phyloP scores from a whole-genome alignment of 2,113 vertebrate species.

The Pangasianodon gigas region DNA sequence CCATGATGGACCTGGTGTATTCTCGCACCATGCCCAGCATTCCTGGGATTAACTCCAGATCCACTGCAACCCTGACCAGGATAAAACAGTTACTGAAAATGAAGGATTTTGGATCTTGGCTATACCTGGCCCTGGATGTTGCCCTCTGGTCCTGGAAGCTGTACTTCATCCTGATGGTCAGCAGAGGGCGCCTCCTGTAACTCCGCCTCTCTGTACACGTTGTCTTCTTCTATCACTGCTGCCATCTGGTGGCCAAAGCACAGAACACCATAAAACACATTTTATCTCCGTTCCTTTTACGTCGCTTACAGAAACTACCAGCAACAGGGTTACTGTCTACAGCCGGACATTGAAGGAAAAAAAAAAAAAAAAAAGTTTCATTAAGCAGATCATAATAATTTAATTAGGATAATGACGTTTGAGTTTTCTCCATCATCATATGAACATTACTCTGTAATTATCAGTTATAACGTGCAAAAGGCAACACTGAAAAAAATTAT shows the following conservation, averaged over 20 bases:
- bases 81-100: slow-evolving; percentile 9
- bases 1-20: not conserved
- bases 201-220: slow-evolving; percentile 48
- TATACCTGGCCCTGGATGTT: slow-evolving; percentile 68
- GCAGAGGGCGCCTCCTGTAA: slow-evolving; percentile 40
- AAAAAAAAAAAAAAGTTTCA: not conserved
- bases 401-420: not conserved
- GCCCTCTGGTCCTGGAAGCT: slow-evolving; percentile 58
- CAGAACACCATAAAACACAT: not conserved
- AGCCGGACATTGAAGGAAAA: not conserved
- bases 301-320: not conserved
- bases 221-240: slow-evolving; percentile 58
- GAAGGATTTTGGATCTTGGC: not conserved
- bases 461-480: not conserved
- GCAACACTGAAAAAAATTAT: not conserved
- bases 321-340: not conserved
- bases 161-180: slow-evolving; percentile 56
- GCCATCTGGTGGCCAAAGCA: slow-evolving; percentile 69
- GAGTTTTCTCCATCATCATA: not conserved
- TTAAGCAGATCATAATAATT: not conserved
- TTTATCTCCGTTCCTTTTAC: not conserved
- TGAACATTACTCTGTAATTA: not conserved
- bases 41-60: not conserved
- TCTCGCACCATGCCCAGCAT: not conserved
- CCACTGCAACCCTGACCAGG: not conserved